Evolutionary conservation across 1,140 invertebrate species (phyloP).

Genomic region (Cephus cinctus): DNA sequence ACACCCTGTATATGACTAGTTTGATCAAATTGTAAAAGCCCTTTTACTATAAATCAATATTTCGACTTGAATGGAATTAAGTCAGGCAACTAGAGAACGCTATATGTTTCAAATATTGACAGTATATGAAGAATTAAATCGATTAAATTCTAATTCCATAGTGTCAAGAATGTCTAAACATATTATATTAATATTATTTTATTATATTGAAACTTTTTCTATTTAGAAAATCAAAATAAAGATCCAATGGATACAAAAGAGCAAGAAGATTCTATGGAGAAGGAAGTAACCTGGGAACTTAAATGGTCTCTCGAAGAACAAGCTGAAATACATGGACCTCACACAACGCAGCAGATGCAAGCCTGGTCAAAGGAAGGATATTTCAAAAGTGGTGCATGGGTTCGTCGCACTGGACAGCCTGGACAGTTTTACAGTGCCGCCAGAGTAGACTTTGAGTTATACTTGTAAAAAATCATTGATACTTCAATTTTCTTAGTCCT

Average conservation of each 20-base stretch:
- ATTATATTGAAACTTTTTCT: not conserved
- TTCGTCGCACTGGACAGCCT: constrained; percentile 73
- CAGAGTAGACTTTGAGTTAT: constrained; percentile 92
- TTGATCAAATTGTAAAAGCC: too few relatives aligned
- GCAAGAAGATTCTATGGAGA: constrained; percentile 38
- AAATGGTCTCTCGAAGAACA: constrained; percentile 82
- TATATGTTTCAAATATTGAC: too few relatives aligned
- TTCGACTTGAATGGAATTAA: too few relatives aligned
- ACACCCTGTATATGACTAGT: too few relatives aligned
- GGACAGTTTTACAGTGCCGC: constrained; percentile 83
- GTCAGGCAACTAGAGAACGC: too few relatives aligned
- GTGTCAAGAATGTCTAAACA: not conserved
- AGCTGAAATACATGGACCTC: constrained; percentile 81
- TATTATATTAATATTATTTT: not conserved
- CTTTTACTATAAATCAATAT: too few relatives aligned
- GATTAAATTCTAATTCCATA: too few relatives aligned
- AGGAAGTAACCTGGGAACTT: constrained; percentile 82
- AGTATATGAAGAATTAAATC: too few relatives aligned
- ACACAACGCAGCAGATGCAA: constrained; percentile 82
- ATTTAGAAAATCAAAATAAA: constrained; percentile 5
- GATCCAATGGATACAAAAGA: constrained; percentile 20
- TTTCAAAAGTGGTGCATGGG: constrained; percentile 84
- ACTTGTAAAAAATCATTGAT: constrained; percentile 67
- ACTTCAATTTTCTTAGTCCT: too few relatives aligned
- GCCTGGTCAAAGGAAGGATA: constrained; percentile 83